These are phyloP conservation scores for Pocota personata DNA, from an alignment of 2,888 invertebrate genomes.

Conservation along the genomic window DNA sequence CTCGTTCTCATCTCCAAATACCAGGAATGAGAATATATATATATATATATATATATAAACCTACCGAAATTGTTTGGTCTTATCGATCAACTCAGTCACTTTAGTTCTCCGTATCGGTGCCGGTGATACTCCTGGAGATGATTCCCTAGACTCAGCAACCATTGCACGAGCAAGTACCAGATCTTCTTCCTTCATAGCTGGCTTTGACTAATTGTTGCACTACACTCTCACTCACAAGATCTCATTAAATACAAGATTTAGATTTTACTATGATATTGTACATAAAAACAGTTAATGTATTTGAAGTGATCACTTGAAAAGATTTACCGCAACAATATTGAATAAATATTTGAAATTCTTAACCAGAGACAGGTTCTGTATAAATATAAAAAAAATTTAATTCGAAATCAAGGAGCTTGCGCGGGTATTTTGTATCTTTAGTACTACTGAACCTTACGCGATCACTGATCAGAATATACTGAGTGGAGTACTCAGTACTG, in stretches of 20 bases:
- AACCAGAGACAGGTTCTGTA: background rate
- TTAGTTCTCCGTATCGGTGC: slow-evolving; percentile 86
- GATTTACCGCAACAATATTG: slow-evolving; percentile 8
- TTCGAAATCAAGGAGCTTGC: background rate
- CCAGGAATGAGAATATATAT: background rate
- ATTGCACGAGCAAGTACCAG: slow-evolving; percentile 89
- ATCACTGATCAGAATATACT: slow-evolving; percentile 65
- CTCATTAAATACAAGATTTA: slow-evolving; percentile 44
- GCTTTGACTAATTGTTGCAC: background rate
- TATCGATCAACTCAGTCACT: slow-evolving; percentile 86
- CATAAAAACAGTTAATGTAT: background rate
- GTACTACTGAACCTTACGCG: slow-evolving; percentile 52
- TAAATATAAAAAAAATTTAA: slow-evolving; percentile 29
- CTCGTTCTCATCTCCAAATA: background rate
- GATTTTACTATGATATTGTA: background rate
- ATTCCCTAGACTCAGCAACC: slow-evolving; percentile 80
- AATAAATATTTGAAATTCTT: slow-evolving; percentile 18
- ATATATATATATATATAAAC: slow-evolving; percentile 72
- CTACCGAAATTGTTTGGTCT: slow-evolving; percentile 88
- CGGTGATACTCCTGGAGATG: slow-evolving; percentile 86
- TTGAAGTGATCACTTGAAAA: slow-evolving; percentile 7
- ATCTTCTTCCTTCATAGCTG: slow-evolving; percentile 88
- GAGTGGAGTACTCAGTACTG: slow-evolving; percentile 49
- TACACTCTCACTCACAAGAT: background rate
- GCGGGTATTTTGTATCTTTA: slow-evolving; percentile 1